Base-by-base conservation (phyloP, 2,888 invertebrate species). In the Mythimna impura region DNA sequence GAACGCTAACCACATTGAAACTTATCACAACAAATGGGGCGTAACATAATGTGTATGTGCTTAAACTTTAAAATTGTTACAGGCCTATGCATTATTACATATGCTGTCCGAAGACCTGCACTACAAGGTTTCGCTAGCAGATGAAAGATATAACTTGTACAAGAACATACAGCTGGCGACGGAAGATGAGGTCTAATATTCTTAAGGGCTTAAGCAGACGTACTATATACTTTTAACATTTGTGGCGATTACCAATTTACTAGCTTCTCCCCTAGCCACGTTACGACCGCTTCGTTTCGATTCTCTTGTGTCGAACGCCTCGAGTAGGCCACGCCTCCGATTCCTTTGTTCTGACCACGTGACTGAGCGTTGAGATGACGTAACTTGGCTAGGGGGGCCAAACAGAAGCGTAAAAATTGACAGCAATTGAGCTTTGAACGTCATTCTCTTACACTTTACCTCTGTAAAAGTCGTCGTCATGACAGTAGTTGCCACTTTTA, bases 71-170 rank as follows among this genome's bases (percentile, higher is more conserved):
- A 34, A 12, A 47, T 66, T 66, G n/a, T 72, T 71, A 57, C 87
- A 96, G 96, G 91, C 89, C 0, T 95, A 90, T 77, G 91, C 94
- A 12, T 73, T 96, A 36, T 83, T 96, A 43, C 92, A 94, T 40
- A 86, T 95, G 90, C 86, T 96, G 14, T 92, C 94, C 2, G 92
- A 93, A 77, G 96, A 96, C 73, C 87, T 95, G 72, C 83, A 89
- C 5, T 76, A 84, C 71, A 92, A 91, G 82, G 95, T 95, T 25
- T 62, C 87, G 0, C 64, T 95, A 10, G 94, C 94, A 3, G 94
- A 96, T 65, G 94, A 94, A 84, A 81, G 93, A 5, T 96, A 94
- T 73, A 93, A 94, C 34, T 86, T 95, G 75, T 96, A 95, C 80
- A 93, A 94, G 79, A 92, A 95, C 72, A 91, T 96, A 36, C 78